Evolutionary conservation across 1,140 invertebrate species (phyloP), one percentile per base, ranked within the genome.

Genomic region (Ceratina australensis): DNA sequence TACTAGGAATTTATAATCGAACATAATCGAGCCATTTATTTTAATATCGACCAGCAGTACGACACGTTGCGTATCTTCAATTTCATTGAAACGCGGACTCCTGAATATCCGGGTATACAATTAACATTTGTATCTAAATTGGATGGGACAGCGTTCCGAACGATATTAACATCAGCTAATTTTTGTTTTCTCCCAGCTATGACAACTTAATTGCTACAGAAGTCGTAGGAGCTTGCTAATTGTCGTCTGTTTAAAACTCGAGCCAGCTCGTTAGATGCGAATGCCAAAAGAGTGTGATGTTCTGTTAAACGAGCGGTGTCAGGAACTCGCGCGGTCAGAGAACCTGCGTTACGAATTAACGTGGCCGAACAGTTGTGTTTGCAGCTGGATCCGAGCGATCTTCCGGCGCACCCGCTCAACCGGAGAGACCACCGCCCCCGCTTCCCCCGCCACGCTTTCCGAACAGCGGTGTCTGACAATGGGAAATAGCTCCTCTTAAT

Each of bases 371-470:
- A 92, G 90, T 92, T 92, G 90, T 92, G 86, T 92, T 93, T 93
- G 90, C 93, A 94, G 94, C 93, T 94, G 94, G 93, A 86, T 94
- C 93, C 88, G 94, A 95, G 92, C 93, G 92, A 90, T 94, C 92
- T 94, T 94, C 93, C 90, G 93, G 92, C 92, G 93, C 90, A 88
- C 92, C 92, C 89, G 92, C 88, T 89, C 92, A 92, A 89, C 92
- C 93, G 89, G 91, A 91, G 89, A 91, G 93, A 88, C 93, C 93
- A 90, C 94, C 94, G 88, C 94, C 94, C 86, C 94, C 94, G 89
- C 93, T 95, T 92, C 94, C 94, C 82, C 94, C 94, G 89, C 94
- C 94, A 91, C 93, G 94, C 89, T 95, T 94, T 93, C 94, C 94
- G 86, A 93, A 93, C 91, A 93, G 93, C 92, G 94, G 94, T 92